phyloP scores from a whole-genome alignment of 2,797 vertebrate species.

The Thripadectes ignobilis region DNA sequence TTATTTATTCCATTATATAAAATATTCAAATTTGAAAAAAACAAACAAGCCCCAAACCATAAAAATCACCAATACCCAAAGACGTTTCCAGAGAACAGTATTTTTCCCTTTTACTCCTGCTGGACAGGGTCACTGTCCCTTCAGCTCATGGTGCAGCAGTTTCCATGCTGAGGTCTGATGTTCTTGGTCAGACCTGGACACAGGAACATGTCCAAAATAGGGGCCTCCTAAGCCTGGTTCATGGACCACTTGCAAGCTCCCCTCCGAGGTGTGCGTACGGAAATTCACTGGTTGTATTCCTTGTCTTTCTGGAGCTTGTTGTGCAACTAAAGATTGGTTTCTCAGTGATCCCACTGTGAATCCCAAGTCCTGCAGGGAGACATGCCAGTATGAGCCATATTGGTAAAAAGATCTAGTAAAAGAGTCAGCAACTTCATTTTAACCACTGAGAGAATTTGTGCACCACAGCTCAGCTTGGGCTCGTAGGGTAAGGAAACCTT shows the following conservation, averaged over 20 bases:
- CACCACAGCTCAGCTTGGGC: background rate
- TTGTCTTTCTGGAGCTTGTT: background rate
- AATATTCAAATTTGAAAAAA: background rate
- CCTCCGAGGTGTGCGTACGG: background rate
- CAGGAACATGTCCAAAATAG: background rate
- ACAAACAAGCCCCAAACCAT: background rate
- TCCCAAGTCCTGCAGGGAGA: background rate
- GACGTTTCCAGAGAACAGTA: background rate
- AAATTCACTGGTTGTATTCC: background rate
- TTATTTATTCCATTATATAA: background rate
- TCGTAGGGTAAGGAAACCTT: background rate
- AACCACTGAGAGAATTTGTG: background rate
- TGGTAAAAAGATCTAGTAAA: background rate
- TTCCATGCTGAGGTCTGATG: background rate
- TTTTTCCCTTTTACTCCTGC: background rate
- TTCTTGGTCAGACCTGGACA: background rate
- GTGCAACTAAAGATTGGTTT: background rate
- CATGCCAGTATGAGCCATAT: background rate
- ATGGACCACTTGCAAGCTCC: background rate
- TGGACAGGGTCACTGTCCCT: background rate
- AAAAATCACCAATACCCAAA: background rate
- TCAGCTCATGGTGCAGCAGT: rapidly evolving
- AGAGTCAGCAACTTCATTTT: background rate
- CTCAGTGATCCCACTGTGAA: background rate
- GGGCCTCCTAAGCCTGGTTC: background rate